These are phyloP conservation scores for Cuculus canorus DNA, from an alignment of 2,797 vertebrate species.

Conservation along the genomic window DNA sequence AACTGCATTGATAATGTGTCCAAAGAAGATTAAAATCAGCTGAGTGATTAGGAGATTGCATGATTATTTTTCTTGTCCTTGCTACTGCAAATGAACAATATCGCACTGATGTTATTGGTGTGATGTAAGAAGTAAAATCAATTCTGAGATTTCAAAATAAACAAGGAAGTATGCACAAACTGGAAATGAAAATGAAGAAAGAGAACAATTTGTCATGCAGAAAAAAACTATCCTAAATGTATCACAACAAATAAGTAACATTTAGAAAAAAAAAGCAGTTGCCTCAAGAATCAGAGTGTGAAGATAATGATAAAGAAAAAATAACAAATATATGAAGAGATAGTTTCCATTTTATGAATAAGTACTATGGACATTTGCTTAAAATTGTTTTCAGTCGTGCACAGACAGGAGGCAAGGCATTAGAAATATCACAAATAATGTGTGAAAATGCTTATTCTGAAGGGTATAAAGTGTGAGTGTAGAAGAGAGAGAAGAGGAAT, in stretches of 20 bases:
- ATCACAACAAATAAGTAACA: background rate
- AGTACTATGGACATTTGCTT: background rate
- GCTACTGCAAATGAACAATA: background rate
- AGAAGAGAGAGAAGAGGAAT: background rate
- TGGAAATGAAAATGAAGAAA: background rate
- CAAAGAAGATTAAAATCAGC: background rate
- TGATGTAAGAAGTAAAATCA: background rate
- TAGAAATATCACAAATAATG: background rate
- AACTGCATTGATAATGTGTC: background rate
- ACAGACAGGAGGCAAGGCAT: background rate
- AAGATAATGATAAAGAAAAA: background rate
- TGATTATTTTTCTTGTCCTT: background rate
- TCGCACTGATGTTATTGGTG: background rate
- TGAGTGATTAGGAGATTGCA: background rate
- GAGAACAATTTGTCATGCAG: background rate
- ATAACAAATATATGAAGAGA: background rate
- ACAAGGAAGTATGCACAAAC: background rate
- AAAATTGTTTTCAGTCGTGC: background rate
- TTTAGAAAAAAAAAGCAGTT: background rate
- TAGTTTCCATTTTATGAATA: background rate
- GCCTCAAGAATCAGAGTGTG: background rate
- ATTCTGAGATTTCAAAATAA: background rate
- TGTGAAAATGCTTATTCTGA: background rate
- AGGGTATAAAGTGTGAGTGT: background rate
- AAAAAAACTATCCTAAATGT: background rate